phyloP scores from a whole-genome alignment of 2,113 vertebrate genomes.

The Heteronetta atricapilla region DNA sequence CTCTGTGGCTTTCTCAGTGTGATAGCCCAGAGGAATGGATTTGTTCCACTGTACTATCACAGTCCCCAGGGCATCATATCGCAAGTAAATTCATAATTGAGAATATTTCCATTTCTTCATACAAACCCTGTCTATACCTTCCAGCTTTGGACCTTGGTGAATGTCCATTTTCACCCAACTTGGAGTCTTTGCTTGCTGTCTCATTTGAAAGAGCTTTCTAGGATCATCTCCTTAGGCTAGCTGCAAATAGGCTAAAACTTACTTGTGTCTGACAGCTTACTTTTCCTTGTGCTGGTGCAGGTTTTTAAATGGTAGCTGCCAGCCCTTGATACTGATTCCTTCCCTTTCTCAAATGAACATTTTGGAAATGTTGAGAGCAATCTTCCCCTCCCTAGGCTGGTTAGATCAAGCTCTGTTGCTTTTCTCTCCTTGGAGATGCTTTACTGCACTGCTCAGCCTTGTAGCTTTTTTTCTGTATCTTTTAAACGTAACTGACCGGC shows the following conservation, averaged over 20 bases:
- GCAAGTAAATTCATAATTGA: neutral
- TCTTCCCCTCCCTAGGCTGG: neutral
- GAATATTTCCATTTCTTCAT: neutral
- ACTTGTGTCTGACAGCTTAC: neutral
- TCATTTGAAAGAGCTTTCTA: neutral
- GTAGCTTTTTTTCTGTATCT: neutral
- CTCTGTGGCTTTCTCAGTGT: neutral
- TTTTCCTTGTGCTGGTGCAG: neutral
- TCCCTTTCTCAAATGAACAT: neutral
- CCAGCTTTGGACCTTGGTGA: neutral
- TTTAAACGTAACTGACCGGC: neutral
- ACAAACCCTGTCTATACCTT: neutral
- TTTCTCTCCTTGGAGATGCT: neutral
- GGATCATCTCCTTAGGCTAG: neutral
- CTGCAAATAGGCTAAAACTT: neutral
- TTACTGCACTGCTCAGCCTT: neutral
- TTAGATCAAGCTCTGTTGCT: neutral
- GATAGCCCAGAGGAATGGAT: neutral
- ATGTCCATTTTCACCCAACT: neutral
- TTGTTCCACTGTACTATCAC: neutral
- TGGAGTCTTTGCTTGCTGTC: neutral
- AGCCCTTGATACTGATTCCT: neutral
- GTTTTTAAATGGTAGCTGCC: neutral
- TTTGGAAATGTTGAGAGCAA: neutral
- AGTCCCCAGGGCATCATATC: neutral